Conservation (phyloP, 2,888 invertebrate genomes). For the Pollenia labialis region DNA sequence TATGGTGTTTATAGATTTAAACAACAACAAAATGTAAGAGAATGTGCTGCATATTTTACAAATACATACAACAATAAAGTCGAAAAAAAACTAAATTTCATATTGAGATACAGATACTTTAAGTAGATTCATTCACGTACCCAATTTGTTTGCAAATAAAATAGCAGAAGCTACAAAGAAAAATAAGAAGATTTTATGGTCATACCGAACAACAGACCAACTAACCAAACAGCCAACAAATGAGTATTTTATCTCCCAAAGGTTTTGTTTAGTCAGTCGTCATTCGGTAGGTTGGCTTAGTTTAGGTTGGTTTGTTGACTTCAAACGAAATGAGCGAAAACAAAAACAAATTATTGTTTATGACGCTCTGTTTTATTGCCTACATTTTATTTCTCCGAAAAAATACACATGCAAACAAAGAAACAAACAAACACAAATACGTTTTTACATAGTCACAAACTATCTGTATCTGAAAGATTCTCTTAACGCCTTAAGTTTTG, state of each 20-base stretch:
- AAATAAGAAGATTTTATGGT: neutral
- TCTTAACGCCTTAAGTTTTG: neutral
- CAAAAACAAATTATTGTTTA: neutral
- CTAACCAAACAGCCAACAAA: conserved; percentile 26
- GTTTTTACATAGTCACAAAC: neutral
- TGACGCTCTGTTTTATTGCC: conserved; percentile 7
- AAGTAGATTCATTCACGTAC: conserved; percentile 26
- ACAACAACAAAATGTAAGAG: conserved; percentile 3
- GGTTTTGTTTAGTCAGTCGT: conserved; percentile 27
- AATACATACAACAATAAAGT: conserved; percentile 1
- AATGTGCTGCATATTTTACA: conserved; percentile 27
- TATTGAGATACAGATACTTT: conserved; percentile 4
- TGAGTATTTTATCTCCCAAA: conserved; percentile 27
- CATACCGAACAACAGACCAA: conserved; percentile 16
- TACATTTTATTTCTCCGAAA: neutral
- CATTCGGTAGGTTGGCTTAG: conserved; percentile 16
- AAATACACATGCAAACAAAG: neutral
- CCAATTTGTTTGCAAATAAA: conserved; percentile 17
- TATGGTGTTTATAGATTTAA: conserved; percentile 43
- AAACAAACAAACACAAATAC: neutral
- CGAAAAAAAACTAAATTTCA: neutral
- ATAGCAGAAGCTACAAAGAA: neutral
- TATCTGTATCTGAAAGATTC: conserved; percentile 22
- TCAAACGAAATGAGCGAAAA: neutral
- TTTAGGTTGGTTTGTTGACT: conserved; percentile 68